A percentile compares a stretch with the other conserved stretches of the same genome.
Evolutionary conservation across 2,888 invertebrate species (phyloP).

Genomic region (Euzetes globulus): DNA sequence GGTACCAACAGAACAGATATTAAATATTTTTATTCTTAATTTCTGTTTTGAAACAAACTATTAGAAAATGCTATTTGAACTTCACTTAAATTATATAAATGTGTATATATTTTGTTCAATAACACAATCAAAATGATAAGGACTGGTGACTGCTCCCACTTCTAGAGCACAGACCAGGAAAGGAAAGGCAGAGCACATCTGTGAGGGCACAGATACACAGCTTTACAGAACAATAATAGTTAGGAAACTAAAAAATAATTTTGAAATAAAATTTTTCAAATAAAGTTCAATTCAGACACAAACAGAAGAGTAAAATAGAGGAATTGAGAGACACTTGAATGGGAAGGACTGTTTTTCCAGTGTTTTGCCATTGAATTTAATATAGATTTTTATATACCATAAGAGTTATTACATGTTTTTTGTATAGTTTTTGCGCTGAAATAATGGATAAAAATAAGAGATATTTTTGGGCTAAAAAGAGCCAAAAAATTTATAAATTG

Average conservation of each 20-base stretch:
- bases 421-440: neutral
- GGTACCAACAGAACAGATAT: no score
- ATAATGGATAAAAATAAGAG: neutral
- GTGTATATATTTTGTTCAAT: no score
- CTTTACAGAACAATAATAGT: neutral
- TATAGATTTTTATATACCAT: neutral
- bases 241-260: neutral
- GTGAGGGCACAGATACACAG: neutral
- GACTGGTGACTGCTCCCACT: constrained; percentile 5
- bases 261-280: no score
- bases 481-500: neutral
- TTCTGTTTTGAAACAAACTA: no score
- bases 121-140: constrained; percentile 9
- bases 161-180: neutral
- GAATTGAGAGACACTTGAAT: no score
- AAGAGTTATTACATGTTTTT: neutral
- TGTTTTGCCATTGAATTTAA: no score
- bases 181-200: neutral
- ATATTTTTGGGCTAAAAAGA: neutral
- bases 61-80: no score
- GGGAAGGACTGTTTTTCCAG: no score
- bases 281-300: no score
- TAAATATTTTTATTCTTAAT: no score
- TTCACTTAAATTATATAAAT: no score
- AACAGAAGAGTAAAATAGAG: no score